Percentiles rank a stretch among this genome's conserved stretches.
phyloP scores from a whole-genome alignment of 2,888 invertebrate species.

The Branchellion lobata region DNA sequence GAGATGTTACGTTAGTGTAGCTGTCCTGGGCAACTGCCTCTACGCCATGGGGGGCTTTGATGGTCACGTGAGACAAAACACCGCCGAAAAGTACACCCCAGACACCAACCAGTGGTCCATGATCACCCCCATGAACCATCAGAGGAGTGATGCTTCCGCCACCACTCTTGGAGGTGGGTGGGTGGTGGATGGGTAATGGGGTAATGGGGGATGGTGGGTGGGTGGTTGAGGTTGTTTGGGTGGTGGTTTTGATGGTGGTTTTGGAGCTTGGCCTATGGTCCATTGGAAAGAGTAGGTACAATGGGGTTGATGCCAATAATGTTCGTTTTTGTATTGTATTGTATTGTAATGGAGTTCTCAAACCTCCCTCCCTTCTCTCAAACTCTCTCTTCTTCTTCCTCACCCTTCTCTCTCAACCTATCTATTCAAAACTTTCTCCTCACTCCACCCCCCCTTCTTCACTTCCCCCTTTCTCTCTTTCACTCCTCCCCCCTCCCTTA shows the following conservation, averaged over 20 bases:
- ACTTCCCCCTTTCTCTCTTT: neutral
- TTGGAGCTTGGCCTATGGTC: neutral
- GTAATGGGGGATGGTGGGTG: neutral
- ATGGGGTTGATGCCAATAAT: no score
- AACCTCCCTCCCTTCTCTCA: no score
- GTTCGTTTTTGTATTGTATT: no score
- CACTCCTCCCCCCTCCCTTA: neutral
- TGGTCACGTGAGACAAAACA: constrained; percentile 83
- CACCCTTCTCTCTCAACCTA: neutral
- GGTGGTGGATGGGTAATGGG: neutral
- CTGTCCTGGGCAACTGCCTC: constrained; percentile 72
- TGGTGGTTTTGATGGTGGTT: neutral
- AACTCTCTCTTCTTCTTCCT: neutral
- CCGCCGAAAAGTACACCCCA: constrained; percentile 79
- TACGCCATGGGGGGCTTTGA: constrained; percentile 75
- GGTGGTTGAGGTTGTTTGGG: neutral
- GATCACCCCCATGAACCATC: constrained; percentile 67
- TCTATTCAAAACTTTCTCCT: neutral
- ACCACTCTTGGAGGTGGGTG: constrained; percentile 57
- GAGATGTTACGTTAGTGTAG: constrained; percentile 85
- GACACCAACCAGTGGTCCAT: constrained; percentile 78
- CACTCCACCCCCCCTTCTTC: neutral
- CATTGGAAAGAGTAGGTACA: no score
- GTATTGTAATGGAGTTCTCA: no score
- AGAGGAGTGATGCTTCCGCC: constrained; percentile 62